Evolutionary conservation across 2,888 invertebrate genomes (phyloP).

Genomic region (Nephrotoma guestfalica): DNA sequence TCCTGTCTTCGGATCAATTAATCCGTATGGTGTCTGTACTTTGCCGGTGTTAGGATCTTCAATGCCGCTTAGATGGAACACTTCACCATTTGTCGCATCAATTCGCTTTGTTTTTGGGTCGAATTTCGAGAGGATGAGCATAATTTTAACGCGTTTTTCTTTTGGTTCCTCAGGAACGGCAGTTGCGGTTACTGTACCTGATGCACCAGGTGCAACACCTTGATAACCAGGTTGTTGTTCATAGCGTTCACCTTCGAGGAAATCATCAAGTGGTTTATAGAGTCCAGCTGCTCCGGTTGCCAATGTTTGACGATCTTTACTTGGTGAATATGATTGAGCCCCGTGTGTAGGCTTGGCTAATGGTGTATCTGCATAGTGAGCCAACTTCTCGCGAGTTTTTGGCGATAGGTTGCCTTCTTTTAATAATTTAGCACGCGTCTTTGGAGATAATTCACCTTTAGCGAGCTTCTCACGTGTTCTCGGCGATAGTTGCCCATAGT

Average conservation of each 20-base stretch:
- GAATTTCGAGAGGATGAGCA: constrained; percentile 54
- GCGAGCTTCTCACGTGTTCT: constrained; percentile 30
- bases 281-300: constrained; percentile 30
- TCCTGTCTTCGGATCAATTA: constrained; percentile 51
- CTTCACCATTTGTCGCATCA: constrained; percentile 47
- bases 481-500: constrained; percentile 29
- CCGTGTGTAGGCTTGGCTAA: background rate
- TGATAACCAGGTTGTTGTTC: constrained; percentile 27
- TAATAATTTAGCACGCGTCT: constrained; percentile 25
- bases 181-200: constrained; percentile 25
- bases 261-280: constrained; percentile 42
- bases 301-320: constrained; percentile 26
- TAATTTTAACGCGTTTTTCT: constrained; percentile 54
- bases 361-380: background rate
- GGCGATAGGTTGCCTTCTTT: constrained; percentile 31
- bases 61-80: constrained; percentile 54
- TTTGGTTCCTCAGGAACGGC: constrained; percentile 29
- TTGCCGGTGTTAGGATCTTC: constrained; percentile 50
- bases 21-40: constrained; percentile 57
- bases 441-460: constrained; percentile 27
- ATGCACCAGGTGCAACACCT: constrained; percentile 30
- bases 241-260: constrained; percentile 52
- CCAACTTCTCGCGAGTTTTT: constrained; percentile 37
- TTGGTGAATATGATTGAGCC: constrained; percentile 13
- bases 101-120: constrained; percentile 54